phyloP scores from a whole-genome alignment of 2,888 invertebrate genomes.

The Xestia rhomboidea region DNA sequence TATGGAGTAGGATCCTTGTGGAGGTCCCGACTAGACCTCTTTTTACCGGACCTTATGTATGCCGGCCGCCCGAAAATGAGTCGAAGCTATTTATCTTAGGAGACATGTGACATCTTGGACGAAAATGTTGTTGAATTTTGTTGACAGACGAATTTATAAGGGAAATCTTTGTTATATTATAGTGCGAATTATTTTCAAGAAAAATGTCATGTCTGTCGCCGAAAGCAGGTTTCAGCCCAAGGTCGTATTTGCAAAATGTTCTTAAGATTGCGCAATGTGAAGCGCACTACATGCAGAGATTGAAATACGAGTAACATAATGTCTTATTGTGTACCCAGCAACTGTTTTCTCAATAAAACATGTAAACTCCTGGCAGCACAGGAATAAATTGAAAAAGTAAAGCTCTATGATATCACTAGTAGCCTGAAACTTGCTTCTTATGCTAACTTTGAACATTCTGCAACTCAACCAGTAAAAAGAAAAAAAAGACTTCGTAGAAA shows the following conservation, averaged over 20 bases:
- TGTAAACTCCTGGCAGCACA: background rate
- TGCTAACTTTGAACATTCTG: background rate
- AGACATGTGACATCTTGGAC: slow-evolving; percentile 18
- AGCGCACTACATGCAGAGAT: background rate
- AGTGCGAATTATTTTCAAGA: background rate
- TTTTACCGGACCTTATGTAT: slow-evolving; percentile 29
- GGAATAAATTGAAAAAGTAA: background rate
- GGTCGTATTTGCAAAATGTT: background rate
- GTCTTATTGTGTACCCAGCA: background rate
- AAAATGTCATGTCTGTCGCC: background rate
- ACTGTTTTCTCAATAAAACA: background rate
- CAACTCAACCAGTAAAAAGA: background rate
- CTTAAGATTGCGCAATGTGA: background rate
- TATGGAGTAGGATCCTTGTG: slow-evolving; percentile 1
- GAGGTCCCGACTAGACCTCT: slow-evolving; percentile 29
- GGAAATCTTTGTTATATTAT: background rate
- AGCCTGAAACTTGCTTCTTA: background rate
- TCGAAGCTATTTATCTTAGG: slow-evolving; percentile 35
- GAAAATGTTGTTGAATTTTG: background rate
- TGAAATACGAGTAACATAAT: background rate
- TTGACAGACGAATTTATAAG: background rate
- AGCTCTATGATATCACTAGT: background rate
- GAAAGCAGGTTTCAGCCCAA: background rate
- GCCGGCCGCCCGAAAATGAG: slow-evolving; percentile 19
- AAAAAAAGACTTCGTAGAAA: background rate